phyloP scores from a whole-genome alignment of 2,113 vertebrate genomes.

The Dasyurus viverrinus region DNA sequence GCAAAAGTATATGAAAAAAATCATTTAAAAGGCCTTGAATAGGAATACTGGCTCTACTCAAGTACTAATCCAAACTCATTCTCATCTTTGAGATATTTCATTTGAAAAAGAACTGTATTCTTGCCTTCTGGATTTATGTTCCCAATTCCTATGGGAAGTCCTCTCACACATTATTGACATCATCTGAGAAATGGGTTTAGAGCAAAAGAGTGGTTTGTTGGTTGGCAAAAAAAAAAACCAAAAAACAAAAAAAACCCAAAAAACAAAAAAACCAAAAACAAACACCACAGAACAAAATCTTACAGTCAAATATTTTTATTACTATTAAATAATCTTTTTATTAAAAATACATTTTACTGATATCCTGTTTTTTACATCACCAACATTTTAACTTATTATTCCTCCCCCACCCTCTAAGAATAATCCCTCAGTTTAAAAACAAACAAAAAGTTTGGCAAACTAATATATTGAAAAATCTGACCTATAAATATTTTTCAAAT shows the following conservation, averaged over 20 bases:
- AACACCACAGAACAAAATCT: neutral
- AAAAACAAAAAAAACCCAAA: too few species aligned
- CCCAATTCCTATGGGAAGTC: neutral
- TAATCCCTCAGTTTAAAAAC: neutral
- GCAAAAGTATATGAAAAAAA: neutral
- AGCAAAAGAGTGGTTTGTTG: neutral
- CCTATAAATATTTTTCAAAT: neutral
- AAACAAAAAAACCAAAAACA: too few species aligned
- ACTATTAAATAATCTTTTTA: neutral
- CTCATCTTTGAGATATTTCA: neutral
- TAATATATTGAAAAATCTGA: neutral
- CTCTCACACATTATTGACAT: neutral
- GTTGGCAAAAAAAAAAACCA: neutral
- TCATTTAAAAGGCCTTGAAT: neutral
- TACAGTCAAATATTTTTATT: neutral
- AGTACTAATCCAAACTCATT: neutral
- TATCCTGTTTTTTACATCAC: neutral
- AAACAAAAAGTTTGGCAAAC: neutral
- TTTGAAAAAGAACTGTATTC: neutral
- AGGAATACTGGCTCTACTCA: neutral
- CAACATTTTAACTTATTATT: neutral
- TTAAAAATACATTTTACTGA: neutral
- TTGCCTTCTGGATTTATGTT: neutral
- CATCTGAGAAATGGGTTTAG: neutral
- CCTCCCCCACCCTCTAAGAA: neutral